Percentiles rank a stretch among this genome's conserved stretches.
These are phyloP conservation scores for Myotis myotis DNA, from an alignment of 2,797 vertebrate genomes.

Conservation along the genomic window DNA sequence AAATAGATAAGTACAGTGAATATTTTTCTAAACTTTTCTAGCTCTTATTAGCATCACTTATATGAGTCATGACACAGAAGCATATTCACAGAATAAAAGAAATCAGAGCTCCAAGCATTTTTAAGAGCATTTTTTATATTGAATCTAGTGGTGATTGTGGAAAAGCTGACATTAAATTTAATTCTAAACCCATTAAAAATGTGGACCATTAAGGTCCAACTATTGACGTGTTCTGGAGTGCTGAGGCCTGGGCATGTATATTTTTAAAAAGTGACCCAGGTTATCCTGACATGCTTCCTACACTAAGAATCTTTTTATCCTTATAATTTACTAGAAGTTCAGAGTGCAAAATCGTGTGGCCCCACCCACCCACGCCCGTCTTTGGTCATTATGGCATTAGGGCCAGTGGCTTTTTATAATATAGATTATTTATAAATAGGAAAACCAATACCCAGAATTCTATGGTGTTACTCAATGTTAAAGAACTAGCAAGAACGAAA, in stretches of 20 bases:
- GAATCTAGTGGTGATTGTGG: background rate
- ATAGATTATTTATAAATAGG: background rate
- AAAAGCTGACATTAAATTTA: background rate
- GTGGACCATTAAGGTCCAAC: background rate
- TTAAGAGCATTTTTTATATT: background rate
- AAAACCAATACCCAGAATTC: background rate
- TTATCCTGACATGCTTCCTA: background rate
- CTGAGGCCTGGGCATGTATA: background rate
- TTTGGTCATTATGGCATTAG: too few species aligned
- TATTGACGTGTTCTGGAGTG: background rate
- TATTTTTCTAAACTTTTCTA: background rate
- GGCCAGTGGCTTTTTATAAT: too few species aligned
- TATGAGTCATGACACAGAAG: background rate
- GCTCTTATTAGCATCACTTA: background rate
- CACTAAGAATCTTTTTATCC: background rate
- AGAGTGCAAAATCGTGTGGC: too few species aligned
- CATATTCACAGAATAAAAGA: background rate
- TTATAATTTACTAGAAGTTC: background rate
- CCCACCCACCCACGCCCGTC: rapidly evolving
- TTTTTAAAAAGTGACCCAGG: background rate
- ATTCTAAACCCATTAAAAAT: background rate
- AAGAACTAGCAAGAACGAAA: background rate
- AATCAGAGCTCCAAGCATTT: background rate
- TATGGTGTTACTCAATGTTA: background rate
- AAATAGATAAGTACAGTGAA: background rate